Base-by-base conservation (phyloP, 2,797 vertebrate genomes). In the Platyrinchus mystaceus region DNA sequence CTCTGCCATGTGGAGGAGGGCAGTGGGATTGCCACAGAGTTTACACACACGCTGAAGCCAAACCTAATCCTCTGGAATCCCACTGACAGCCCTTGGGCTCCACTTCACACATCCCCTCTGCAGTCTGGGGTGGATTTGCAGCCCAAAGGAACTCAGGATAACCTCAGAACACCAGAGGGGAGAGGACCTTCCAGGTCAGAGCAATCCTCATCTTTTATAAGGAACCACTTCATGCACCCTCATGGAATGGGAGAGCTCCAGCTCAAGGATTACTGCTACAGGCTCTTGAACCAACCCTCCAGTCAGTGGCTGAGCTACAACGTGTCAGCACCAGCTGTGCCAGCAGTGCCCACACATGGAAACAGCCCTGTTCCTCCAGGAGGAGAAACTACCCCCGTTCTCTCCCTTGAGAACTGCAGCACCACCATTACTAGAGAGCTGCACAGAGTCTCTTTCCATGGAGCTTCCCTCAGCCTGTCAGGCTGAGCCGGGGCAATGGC, bases 341-440 rank as follows among this genome's bases (percentile, higher is more conserved):
- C 68, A 88, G 80, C 0, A 5, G 28, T 13, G 52, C 5, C 52
- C 64, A 80, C 44, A 37, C 14, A 20, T 1, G 8, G 6, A 44
- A 62, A 44, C 22, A 70, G n/a, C 5, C 28, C 34, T 50, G 12
- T 1, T n/a, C n/a, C 60, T 59, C 3, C 2, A 27, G 43, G 4
- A 47, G 12, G 2, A n/a, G 3, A 56, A 79, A 53, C 32, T 7
- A 23, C 3, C 9, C 24, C 20, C 0, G 0, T 32, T 56, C 15
- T 18, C 60, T 28, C 26, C 21, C 59, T 47, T 34, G 10, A 37
- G 75, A 76, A 52, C 4, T 3, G 18, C 55, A 18, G 19, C 56
- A 21, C 2, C 36, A 10, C 8, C 27, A 10, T 49, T 12, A 64
- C 23, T 52, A 20, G 22, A 41, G 53, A 44, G 18, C 10, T 28